Conservation (phyloP, 2,888 invertebrate genomes). For the Octonoba sinensis region DNA sequence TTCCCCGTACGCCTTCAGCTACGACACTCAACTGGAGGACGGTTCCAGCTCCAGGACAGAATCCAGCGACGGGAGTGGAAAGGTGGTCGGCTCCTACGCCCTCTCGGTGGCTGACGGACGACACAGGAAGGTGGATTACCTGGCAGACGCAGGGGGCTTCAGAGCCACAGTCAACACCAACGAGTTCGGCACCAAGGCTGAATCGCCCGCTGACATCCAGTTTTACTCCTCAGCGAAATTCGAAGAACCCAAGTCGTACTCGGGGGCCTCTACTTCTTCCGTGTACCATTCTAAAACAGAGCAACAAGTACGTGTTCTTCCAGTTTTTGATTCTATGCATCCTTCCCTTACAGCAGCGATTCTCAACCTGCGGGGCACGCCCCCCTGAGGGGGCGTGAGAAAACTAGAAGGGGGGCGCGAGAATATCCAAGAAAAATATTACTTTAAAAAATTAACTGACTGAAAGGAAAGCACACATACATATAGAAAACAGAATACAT, state of each 20-base stretch:
- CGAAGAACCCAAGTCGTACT: background rate
- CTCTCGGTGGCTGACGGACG: conserved; percentile 47
- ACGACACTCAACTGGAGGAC: conserved; percentile 40
- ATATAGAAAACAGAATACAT: too few relatives aligned
- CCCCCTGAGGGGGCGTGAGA: too few relatives aligned
- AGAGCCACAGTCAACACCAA: conserved; percentile 61
- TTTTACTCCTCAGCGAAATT: conserved; percentile 36
- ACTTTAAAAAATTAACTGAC: too few relatives aligned
- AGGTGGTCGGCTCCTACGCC: conserved; percentile 60
- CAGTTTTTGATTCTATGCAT: too few relatives aligned
- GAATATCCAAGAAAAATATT: too few relatives aligned
- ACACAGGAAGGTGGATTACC: conserved; percentile 67
- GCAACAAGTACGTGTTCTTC: conserved; percentile 1
- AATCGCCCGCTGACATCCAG: conserved; percentile 51
- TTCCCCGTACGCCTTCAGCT: conserved; percentile 46
- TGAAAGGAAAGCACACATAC: too few relatives aligned
- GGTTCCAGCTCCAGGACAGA: conserved; percentile 51
- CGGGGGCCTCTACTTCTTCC: background rate
- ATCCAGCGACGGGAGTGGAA: conserved; percentile 51
- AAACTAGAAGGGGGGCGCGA: too few relatives aligned
- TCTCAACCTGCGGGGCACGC: too few relatives aligned
- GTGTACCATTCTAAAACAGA: background rate
- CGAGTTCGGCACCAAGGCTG: conserved; percentile 61
- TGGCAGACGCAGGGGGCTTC: conserved; percentile 53
- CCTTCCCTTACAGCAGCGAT: too few relatives aligned